A percentile compares a stretch with the other conserved stretches of the same genome.
Evolutionary conservation across 2,888 invertebrate genomes (phyloP).

Genomic region (Anarsia innoxiella): DNA sequence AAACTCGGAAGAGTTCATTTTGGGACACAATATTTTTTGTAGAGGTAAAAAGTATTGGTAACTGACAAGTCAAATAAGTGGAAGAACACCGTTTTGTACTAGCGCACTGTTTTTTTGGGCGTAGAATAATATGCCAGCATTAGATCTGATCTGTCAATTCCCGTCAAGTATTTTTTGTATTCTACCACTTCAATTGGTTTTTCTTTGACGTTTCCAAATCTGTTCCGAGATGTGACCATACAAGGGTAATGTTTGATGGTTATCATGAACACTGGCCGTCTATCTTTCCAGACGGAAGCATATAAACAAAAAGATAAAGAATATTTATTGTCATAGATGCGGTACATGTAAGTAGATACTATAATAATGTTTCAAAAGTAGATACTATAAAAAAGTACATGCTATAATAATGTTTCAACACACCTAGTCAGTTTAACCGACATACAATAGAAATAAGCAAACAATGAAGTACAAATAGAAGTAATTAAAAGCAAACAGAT

Average conservation of each 20-base stretch:
- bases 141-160: conserved; percentile 3
- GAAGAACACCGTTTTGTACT: conserved; percentile 13
- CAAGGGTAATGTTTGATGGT: conserved; percentile 26
- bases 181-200: conserved; percentile 6
- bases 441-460: too few relatives aligned
- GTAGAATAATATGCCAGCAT: conserved; percentile 8
- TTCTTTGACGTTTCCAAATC: neutral
- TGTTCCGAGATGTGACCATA: conserved; percentile 3
- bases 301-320: too few relatives aligned
- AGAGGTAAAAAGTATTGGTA: conserved; percentile 5
- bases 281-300: conserved; percentile 29
- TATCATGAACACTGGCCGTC: conserved; percentile 26
- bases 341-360: too few relatives aligned
- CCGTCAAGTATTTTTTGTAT: conserved; percentile 9
- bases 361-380: too few relatives aligned
- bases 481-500: too few relatives aligned
- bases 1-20: conserved; percentile 3
- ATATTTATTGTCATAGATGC: too few relatives aligned
- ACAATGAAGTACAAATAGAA: too few relatives aligned
- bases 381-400: too few relatives aligned
- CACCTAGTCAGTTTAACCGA: too few relatives aligned
- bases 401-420: too few relatives aligned
- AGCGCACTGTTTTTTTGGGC: conserved; percentile 5
- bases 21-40: conserved; percentile 1
- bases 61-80: conserved; percentile 6